Conservation (phyloP, 35 echinoderm and acorn worm species). For the Apostichopus japonicus region DNA sequence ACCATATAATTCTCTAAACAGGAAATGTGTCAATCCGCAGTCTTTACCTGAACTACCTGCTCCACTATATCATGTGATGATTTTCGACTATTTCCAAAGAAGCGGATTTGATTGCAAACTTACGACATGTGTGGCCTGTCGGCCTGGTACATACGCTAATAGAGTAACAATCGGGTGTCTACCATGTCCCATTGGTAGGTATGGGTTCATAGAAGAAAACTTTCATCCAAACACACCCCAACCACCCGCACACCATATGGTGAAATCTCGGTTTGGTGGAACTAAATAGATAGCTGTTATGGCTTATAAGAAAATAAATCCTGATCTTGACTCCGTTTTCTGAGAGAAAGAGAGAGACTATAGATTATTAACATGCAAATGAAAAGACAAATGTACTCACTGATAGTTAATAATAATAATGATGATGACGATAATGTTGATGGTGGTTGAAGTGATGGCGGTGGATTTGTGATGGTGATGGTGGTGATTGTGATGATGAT, state of each 20-base stretch:
- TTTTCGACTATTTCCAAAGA: neutral
- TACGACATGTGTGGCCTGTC: neutral
- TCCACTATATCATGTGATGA: neutral
- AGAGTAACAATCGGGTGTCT: neutral
- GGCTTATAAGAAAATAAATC: too few relatives aligned
- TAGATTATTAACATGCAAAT: too few relatives aligned
- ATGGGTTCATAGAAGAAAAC: neutral
- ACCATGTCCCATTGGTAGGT: neutral
- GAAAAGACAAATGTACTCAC: too few relatives aligned
- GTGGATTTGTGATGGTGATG: too few relatives aligned
- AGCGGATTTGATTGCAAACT: neutral
- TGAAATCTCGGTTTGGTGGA: neutral
- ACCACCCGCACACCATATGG: neutral
- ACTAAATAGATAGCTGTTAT: neutral
- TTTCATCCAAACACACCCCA: neutral
- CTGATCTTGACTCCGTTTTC: too few relatives aligned
- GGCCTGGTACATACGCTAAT: neutral
- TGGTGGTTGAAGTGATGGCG: too few relatives aligned
- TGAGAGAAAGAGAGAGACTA: too few relatives aligned
- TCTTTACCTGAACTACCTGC: neutral
- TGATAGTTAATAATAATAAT: too few relatives aligned
- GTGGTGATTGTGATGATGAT: too few relatives aligned
- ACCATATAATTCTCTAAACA: neutral
- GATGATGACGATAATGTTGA: too few relatives aligned
- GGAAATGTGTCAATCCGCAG: neutral